These are phyloP conservation scores for Plutomurus gul DNA, from an alignment of 1,140 invertebrate species.

Conservation along the genomic window DNA sequence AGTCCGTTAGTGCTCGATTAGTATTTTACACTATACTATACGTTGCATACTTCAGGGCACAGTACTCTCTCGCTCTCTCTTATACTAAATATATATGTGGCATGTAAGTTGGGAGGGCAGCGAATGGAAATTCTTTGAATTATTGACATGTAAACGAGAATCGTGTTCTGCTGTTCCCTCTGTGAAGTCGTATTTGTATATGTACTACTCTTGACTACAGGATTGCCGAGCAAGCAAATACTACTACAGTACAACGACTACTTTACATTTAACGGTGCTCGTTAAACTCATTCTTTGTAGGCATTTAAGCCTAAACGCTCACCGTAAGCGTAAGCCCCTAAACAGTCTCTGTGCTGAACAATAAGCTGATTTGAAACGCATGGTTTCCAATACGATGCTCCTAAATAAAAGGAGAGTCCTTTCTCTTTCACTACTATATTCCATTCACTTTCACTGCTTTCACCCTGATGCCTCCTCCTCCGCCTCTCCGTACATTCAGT, in stretches of 20 bases:
- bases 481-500: too few relatives aligned
- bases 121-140: conserved; percentile 11
- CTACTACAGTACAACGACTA: neutral
- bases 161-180: neutral
- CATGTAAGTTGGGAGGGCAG: too few relatives aligned
- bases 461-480: too few relatives aligned
- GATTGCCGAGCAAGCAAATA: neutral
- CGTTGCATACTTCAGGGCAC: too few relatives aligned
- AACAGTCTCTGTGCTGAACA: neutral
- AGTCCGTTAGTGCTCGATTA: too few relatives aligned
- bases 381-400: conserved; percentile 5
- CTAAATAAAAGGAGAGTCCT: neutral
- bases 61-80: too few relatives aligned
- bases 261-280: neutral
- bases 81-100: too few relatives aligned
- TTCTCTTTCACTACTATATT: neutral
- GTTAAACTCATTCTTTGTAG: conserved; percentile 17
- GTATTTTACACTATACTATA: too few relatives aligned
- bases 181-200: too few relatives aligned
- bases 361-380: conserved; percentile 13
- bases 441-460: neutral
- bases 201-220: neutral
- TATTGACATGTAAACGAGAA: conserved; percentile 27
- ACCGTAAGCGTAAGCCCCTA: conserved; percentile 17
- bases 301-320: neutral